Percentiles rank a stretch among this genome's conserved stretches.
Conservation (phyloP, 2,888 invertebrate species). For the Amphipyra tragopoginis region DNA sequence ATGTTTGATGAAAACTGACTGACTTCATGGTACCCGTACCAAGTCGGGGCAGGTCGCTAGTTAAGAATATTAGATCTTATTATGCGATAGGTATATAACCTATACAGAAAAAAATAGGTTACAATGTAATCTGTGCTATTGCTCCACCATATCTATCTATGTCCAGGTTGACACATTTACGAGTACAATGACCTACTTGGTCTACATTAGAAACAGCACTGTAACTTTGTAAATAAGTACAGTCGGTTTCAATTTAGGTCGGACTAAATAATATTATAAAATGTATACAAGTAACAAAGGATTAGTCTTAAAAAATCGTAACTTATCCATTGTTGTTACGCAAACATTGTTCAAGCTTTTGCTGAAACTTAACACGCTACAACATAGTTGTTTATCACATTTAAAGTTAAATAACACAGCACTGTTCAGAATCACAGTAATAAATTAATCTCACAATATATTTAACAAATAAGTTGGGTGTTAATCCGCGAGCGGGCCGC, state of each 20-base stretch:
- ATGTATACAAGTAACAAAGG: constrained; percentile 27
- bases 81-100: neutral
- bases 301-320: constrained; percentile 20
- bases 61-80: too few species aligned
- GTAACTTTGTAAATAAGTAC: constrained; percentile 41
- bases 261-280: constrained; percentile 31
- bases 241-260: constrained; percentile 23
- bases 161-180: constrained; percentile 40
- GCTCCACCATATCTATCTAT: constrained; percentile 8
- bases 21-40: too few species aligned
- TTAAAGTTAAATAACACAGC: constrained; percentile 27
- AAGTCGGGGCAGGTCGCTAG: too few species aligned
- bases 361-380: constrained; percentile 15
- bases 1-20: too few species aligned
- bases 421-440: constrained; percentile 15
- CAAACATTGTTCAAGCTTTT: constrained; percentile 21
- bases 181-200: constrained; percentile 41
- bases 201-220: constrained; percentile 32
- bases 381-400: constrained; percentile 29
- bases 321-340: constrained; percentile 21
- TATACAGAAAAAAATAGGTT: constrained; percentile 21
- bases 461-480: constrained; percentile 52
- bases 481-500: constrained; percentile 49
- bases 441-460: constrained; percentile 45
- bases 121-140: constrained; percentile 36